Conservation (phyloP, 2,113 vertebrate genomes). For the Todiramphus chloris region DNA sequence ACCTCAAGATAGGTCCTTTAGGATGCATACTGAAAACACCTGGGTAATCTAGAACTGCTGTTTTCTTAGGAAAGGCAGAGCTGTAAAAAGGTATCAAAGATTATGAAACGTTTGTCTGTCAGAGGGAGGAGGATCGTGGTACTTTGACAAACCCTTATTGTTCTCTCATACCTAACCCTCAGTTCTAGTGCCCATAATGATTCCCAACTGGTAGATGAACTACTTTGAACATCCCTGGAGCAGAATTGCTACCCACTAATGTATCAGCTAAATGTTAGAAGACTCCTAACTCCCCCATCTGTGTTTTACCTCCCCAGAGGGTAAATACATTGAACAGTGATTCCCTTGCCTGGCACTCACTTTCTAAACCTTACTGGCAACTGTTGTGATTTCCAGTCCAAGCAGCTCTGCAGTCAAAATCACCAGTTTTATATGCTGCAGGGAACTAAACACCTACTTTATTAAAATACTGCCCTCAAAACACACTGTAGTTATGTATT, state of each 20-base stretch:
- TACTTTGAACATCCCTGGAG: constrained; percentile 53
- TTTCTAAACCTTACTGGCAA: constrained; percentile 79
- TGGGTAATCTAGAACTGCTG: background rate
- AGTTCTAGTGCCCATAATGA: constrained; percentile 8
- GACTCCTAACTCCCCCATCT: constrained; percentile 79
- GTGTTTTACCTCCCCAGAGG: constrained; percentile 82
- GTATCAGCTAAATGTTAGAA: constrained; percentile 76
- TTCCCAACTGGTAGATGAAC: constrained; percentile 49
- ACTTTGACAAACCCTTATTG: constrained; percentile 35
- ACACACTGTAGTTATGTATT: constrained; percentile 27
- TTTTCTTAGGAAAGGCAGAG: background rate
- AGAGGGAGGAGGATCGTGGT: background rate
- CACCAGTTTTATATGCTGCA: constrained; percentile 64
- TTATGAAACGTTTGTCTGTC: background rate
- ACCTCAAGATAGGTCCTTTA: background rate
- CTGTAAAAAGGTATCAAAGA: background rate
- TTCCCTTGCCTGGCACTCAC: constrained; percentile 76
- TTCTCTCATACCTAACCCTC: constrained; percentile 48
- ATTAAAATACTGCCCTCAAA: constrained; percentile 66
- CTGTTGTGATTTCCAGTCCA: constrained; percentile 76
- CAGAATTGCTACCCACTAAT: constrained; percentile 70
- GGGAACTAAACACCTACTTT: constrained; percentile 68
- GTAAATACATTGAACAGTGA: constrained; percentile 76
- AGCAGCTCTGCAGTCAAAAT: constrained; percentile 72
- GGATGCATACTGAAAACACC: background rate